Base-by-base conservation (phyloP, 1,140 invertebrate genomes). In the Bradysia coprophila region DNA sequence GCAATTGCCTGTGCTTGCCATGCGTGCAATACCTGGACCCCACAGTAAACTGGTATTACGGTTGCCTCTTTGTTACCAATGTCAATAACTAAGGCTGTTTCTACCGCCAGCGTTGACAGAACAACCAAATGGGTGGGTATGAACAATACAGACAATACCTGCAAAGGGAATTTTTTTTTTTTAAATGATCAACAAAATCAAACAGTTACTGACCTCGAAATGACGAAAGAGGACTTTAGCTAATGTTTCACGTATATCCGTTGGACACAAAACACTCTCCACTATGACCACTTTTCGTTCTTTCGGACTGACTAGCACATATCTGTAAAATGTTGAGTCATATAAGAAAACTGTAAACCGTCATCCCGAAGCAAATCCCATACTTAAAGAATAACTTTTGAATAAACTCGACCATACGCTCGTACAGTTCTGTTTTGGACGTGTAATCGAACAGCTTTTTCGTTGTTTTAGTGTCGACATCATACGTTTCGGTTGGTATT, bases 191-290 rank as follows among this genome's bases (percentile, higher is more conserved):
- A n/a, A n/a, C n/a, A n/a, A n/a, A 33, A 18, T 42, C 18, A 15
- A 13, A 32, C 23, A 11, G 38, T 21, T 43, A 68, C 51, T 92
- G n/a, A n/a, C 86, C 74, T 95, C 90, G 68, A 83, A 96, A 59
- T 96, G 89, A 34, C 72, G 68, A 55, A 92, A 97, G 9, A 97
- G 66, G 13, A 95, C 89, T 64, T 84, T 86, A 1, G 89, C 90
- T 2, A 98, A 59, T 1, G 79, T 85, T 49, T 94, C 79, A 49
- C 87, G 67, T 48, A 91, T 83, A 33, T 75, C 56, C 2, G 84
- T 82, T 1, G 85, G 77, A 28, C 77, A 78, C 18, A 95, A 66
- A 4, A 94, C 63, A 23, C 88, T 93, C 64, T 97, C 92, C 22
- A 95, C 75, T 38, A 97, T 69, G 1, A 96, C 78, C 40, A 97